Conservation (phyloP, 1,140 invertebrate species). For the Drosophila bipectinata region DNA sequence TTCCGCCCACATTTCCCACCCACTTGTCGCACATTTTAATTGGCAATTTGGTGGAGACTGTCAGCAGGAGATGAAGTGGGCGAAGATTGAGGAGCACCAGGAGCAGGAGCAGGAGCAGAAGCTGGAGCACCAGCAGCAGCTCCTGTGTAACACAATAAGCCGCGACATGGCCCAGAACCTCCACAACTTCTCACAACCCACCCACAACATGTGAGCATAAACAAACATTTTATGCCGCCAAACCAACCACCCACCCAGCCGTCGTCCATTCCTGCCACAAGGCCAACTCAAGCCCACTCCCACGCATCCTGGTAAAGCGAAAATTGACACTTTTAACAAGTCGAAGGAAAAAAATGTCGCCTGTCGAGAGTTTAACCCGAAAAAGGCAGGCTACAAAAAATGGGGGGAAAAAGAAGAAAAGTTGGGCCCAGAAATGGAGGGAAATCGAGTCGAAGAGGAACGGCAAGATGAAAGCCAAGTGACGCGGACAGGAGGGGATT, state of each 20-base stretch:
- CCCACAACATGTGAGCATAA: conserved; percentile 59
- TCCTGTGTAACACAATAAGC: conserved; percentile 64
- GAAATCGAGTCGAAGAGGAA: conserved; percentile 8
- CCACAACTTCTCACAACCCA: not conserved
- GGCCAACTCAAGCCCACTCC: not conserved
- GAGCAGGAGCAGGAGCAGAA: conserved; percentile 6
- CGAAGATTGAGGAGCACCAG: conserved; percentile 7
- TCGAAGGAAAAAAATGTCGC: conserved; percentile 55
- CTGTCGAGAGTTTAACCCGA: conserved; percentile 72
- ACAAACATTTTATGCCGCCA: conserved; percentile 56
- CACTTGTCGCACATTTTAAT: conserved; percentile 75
- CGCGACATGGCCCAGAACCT: conserved; percentile 45
- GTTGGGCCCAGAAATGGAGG: conserved; percentile 21
- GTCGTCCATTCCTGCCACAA: not conserved
- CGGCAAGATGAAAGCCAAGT: conserved; percentile 25
- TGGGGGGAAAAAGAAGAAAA: conserved; percentile 5
- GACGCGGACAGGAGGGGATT: conserved; percentile 1
- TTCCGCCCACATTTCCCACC: conserved; percentile 31
- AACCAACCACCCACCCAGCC: not conserved
- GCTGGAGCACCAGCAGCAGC: conserved; percentile 33
- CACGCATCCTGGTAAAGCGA: conserved; percentile 57
- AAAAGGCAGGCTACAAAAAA: conserved; percentile 27
- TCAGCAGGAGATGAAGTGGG: conserved; percentile 40
- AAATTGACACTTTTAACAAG: conserved; percentile 81
- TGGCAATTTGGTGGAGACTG: conserved; percentile 76